Base-by-base conservation (phyloP, 2,797 vertebrate genomes). In the Hippoglossus hippoglossus region DNA sequence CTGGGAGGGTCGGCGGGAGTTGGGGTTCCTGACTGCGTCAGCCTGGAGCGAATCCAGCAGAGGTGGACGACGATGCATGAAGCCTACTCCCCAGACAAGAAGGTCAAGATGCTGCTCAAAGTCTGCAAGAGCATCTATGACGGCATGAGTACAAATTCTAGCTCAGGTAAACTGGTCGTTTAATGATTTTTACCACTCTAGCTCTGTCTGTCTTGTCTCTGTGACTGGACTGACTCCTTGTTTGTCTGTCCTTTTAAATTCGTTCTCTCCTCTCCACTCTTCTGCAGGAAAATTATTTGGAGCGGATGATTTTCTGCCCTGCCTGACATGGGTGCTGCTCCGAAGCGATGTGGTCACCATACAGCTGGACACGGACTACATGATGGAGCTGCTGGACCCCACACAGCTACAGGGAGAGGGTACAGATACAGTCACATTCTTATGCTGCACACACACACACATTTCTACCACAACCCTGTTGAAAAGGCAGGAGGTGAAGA, bases 301-400 rank as follows among this genome's bases (percentile, higher is more conserved):
- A 36, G 96, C 97, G 0, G 96, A 97, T 54, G 96, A 97, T 67
- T 97, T 97, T 84, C 89, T 98, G 70, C 97, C 97, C 0, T 96
- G 96, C 15, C 86, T 97, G 81, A 97, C 96, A 0, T 96, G 96
- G 91, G 94, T 96, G 53, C 85, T 97, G 62, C 89, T 97, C 57
- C 95, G 93, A 47, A 95, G 96, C 55, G 86, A 96, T 28, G 73
- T 96, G 47, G 86, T 87, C 59, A 93, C 93, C 39, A 90, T 97
- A 41, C 95, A 96, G 87, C 57, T 96, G 18, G 96, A 97, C 74
- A 97, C 95, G 0, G 96, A 97, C 78, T 97, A 97, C 89, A 96
- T 97, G 89, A 97, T 97, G 96, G 96, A 97, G 87, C 93, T 97
- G 41, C 89, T 97, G 89, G 95, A 97, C 71, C 97, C 96, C 2